phyloP scores from a whole-genome alignment of 1,140 invertebrate species.

The Hypsibius dujardini region DNA sequence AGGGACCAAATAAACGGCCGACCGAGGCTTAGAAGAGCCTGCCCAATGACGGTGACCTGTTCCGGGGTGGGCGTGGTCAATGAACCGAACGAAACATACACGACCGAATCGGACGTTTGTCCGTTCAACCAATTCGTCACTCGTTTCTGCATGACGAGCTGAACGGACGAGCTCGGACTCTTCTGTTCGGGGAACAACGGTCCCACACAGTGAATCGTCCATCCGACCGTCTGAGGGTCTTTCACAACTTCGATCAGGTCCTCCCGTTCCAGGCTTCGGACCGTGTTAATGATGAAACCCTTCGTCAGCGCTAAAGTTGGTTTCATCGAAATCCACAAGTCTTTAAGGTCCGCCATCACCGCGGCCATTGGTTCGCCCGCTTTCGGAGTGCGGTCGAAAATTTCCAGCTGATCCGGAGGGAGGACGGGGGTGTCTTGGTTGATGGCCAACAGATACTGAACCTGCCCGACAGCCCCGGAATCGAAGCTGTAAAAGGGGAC shows the following conservation, averaged over 20 bases:
- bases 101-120: background rate
- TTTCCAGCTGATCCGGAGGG: too few relatives aligned
- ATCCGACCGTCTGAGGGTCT: background rate
- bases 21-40: background rate
- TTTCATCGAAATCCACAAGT: background rate
- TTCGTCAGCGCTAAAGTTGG: background rate
- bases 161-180: background rate
- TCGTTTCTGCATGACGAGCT: background rate
- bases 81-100: conserved; percentile 1
- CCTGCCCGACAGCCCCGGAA: background rate
- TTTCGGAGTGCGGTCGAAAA: too few relatives aligned
- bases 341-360: background rate
- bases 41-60: background rate
- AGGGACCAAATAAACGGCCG: background rate
- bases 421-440: background rate
- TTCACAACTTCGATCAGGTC: background rate
- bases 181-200: background rate
- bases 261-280: background rate
- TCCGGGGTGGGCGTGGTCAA: background rate
- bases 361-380: too few relatives aligned
- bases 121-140: conserved; percentile 2
- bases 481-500: background rate
- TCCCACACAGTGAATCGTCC: background rate
- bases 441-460: background rate
- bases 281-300: background rate